Percentiles rank a stretch among this genome's conserved stretches.
phyloP scores from a whole-genome alignment of 2,113 vertebrate genomes.

The Pluvianellus socialis region DNA sequence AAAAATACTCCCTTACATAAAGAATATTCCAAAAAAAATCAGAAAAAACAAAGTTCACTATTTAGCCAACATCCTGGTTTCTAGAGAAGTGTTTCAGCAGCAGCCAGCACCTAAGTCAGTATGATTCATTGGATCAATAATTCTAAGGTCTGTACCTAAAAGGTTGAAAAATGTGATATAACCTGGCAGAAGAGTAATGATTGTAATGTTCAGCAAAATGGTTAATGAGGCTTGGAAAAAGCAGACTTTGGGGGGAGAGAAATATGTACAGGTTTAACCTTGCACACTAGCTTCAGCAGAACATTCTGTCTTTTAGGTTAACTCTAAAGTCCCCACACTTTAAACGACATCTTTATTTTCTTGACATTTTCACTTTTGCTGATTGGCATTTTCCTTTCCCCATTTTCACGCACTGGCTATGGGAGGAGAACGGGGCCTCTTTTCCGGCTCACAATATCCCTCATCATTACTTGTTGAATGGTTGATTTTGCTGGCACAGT shows the following conservation, averaged over 20 bases:
- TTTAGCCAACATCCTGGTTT: neutral
- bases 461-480: neutral
- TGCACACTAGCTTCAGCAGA: neutral
- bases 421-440: neutral
- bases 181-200: constrained; percentile 62
- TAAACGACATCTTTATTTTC: neutral
- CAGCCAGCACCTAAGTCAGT: constrained; percentile 40
- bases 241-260: neutral
- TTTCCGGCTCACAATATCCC: neutral
- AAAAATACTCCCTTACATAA: neutral
- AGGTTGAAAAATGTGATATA: constrained; percentile 60
- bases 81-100: neutral
- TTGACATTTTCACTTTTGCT: neutral
- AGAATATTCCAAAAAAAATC: neutral
- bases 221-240: constrained; percentile 55
- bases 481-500: neutral
- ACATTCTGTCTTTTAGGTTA: neutral
- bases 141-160: constrained; percentile 64
- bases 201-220: constrained; percentile 63
- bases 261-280: constrained; percentile 2
- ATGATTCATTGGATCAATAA: constrained; percentile 72
- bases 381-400: neutral
- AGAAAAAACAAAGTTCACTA: neutral
- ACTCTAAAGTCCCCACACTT: neutral
- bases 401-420: neutral